Evolutionary conservation across 2,888 invertebrate species (phyloP).

Genomic region (Lycia hirtaria): DNA sequence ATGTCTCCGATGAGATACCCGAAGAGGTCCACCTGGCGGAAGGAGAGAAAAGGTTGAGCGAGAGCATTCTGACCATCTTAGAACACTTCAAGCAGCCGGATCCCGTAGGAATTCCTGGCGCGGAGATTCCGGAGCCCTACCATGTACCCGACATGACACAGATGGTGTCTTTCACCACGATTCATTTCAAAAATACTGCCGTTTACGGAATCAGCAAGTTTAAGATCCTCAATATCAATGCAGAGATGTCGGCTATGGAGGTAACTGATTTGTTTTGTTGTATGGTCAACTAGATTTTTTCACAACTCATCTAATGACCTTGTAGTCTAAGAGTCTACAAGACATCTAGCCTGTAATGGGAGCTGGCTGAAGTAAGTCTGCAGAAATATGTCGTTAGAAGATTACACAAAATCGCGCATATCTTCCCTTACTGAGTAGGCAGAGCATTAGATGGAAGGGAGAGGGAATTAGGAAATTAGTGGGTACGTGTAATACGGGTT

Average conservation of each 20-base stretch:
- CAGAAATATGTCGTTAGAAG: too few species aligned
- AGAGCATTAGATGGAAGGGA: too few species aligned
- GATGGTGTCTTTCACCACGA: slow-evolving; percentile 88
- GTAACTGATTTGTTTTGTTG: too few species aligned
- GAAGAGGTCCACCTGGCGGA: slow-evolving; percentile 53
- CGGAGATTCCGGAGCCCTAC: slow-evolving; percentile 92
- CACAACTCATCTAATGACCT: too few species aligned
- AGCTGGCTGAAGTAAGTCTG: too few species aligned
- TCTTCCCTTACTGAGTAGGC: too few species aligned
- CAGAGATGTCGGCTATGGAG: slow-evolving; percentile 91
- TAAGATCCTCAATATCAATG: slow-evolving; percentile 88
- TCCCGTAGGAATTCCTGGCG: slow-evolving; percentile 92
- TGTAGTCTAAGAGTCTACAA: too few species aligned
- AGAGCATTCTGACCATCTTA: slow-evolving; percentile 88
- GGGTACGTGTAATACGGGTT: too few species aligned
- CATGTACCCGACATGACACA: slow-evolving; percentile 91
- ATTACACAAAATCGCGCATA: too few species aligned
- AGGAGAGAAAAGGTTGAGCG: slow-evolving; percentile 89
- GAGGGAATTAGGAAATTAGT: too few species aligned
- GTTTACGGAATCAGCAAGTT: slow-evolving; percentile 93
- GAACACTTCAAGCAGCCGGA: slow-evolving; percentile 93
- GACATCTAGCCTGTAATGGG: too few species aligned
- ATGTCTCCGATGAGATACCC: slow-evolving; percentile 39
- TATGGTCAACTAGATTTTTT: too few species aligned
- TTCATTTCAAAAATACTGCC: slow-evolving; percentile 89